These are phyloP conservation scores for Aethina tumida DNA, from an alignment of 1,140 invertebrate genomes.

Conservation along the genomic window DNA sequence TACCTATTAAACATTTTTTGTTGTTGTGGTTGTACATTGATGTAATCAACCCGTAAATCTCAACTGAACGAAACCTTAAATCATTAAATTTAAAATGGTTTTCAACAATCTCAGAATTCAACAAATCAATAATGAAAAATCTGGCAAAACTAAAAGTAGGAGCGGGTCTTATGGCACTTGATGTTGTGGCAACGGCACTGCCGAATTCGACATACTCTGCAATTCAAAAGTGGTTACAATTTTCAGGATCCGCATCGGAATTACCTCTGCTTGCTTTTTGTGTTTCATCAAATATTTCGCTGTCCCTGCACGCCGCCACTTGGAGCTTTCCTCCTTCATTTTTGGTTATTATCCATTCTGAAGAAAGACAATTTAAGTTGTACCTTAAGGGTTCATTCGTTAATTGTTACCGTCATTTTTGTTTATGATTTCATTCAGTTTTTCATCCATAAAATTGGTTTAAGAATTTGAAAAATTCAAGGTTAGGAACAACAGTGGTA, in stretches of 20 bases:
- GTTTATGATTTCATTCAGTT: too few species aligned
- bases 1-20: neutral
- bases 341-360: constrained; percentile 7
- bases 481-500: too few species aligned
- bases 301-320: constrained; percentile 2
- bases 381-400: too few species aligned
- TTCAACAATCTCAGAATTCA: neutral
- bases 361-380: neutral
- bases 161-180: too few species aligned
- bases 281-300: constrained; percentile 1
- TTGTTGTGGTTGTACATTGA: neutral
- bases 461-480: too few species aligned
- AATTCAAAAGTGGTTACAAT: too few species aligned
- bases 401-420: too few species aligned
- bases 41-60: neutral
- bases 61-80: neutral
- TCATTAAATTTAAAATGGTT: neutral
- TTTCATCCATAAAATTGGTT: too few species aligned
- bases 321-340: constrained; percentile 7
- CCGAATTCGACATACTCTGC: too few species aligned
- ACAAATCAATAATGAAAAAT: constrained; percentile 1
- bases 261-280: constrained; percentile 3
- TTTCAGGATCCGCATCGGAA: too few species aligned
- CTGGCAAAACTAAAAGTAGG: neutral
- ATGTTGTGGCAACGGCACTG: too few species aligned